Conservation (phyloP, 2,797 vertebrate species). For the Sorex maritimensis region DNA sequence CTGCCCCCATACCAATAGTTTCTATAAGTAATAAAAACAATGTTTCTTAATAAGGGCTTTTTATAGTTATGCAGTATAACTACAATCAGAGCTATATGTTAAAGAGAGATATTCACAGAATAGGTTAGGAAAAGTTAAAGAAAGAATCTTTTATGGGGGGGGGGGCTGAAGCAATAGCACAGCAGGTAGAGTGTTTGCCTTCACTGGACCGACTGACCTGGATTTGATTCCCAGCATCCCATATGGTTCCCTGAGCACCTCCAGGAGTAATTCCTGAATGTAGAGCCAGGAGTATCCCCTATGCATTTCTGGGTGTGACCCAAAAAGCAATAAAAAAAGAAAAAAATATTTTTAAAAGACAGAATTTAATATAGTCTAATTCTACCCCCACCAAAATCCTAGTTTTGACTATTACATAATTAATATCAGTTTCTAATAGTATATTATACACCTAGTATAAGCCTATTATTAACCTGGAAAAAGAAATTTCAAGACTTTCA, state of each 20-base stretch:
- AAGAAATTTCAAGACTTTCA: not conserved
- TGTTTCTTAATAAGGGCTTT: slow-evolving; percentile 56
- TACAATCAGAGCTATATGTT: slow-evolving; percentile 10
- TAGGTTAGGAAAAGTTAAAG: slow-evolving; percentile 5
- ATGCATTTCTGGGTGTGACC: too few species aligned
- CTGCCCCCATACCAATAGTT: not conserved
- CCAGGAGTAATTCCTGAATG: too few species aligned
- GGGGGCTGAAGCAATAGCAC: too few species aligned
- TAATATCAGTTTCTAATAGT: too few species aligned
- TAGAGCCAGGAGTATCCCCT: too few species aligned
- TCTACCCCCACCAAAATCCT: too few species aligned
- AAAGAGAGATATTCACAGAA: slow-evolving; percentile 17
- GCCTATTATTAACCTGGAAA: not conserved
- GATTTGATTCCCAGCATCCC: too few species aligned
- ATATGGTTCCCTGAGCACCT: too few species aligned
- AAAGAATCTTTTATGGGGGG: not conserved
- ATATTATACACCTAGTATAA: not conserved
- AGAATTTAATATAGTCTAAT: slow-evolving; percentile 38
- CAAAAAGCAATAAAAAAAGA: too few species aligned
- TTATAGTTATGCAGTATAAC: slow-evolving; percentile 4
- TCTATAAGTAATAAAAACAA: not conserved
- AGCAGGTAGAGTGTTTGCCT: too few species aligned
- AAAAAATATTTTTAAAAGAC: not conserved
- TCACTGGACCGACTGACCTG: too few species aligned
- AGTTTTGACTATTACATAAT: too few species aligned